Evolutionary conservation across 23 tunicate species (phyloP).

Genomic region (Styela plicata): DNA sequence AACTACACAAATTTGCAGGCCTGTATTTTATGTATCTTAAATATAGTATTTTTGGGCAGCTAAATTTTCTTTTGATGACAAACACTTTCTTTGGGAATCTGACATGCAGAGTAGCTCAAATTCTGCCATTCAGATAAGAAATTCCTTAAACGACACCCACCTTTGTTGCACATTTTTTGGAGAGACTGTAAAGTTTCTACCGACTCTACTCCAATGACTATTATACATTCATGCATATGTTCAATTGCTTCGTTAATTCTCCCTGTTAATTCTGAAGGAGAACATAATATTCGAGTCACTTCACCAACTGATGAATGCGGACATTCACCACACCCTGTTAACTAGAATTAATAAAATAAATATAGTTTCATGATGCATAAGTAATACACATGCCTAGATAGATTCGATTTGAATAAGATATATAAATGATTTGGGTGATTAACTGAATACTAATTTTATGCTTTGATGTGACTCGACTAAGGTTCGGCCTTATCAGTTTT

Average conservation of each 20-base stretch:
- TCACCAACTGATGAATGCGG: constrained; percentile 4
- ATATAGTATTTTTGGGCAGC: not conserved
- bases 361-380: too few species aligned
- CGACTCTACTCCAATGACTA: not conserved
- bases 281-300: constrained; percentile 8
- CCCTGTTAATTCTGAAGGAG: not conserved
- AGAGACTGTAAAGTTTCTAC: constrained; percentile 1
- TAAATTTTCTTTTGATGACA: not conserved
- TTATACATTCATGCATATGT: constrained; percentile 3
- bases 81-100: too few species aligned
- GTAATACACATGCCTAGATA: too few species aligned
- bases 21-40: too few species aligned
- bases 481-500: too few species aligned
- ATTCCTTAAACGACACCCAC: not conserved
- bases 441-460: too few species aligned
- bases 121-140: too few species aligned
- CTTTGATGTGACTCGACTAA: too few species aligned
- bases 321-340: not conserved
- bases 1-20: not conserved
- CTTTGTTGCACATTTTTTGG: constrained; percentile 12
- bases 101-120: too few species aligned
- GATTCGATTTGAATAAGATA: too few species aligned
- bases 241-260: not conserved
- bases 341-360: too few species aligned
- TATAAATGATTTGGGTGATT: too few species aligned